These are phyloP conservation scores for Austrolebias charrua DNA, from an alignment of 2,797 vertebrate species.

Conservation along the genomic window DNA sequence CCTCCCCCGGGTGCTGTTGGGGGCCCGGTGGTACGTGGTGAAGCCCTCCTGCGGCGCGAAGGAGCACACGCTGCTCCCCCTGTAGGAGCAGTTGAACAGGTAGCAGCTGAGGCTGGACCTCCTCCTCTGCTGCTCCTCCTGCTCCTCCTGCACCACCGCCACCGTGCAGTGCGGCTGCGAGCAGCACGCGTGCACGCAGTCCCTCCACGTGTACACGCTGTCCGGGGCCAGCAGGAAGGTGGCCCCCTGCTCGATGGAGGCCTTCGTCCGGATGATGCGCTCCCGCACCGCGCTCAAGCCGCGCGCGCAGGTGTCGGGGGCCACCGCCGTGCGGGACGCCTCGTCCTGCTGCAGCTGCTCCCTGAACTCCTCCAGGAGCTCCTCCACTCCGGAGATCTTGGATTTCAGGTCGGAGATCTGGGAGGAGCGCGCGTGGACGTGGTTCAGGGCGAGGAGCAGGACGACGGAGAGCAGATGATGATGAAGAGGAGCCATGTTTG, in stretches of 20 bases:
- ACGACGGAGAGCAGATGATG: slow-evolving; percentile 46
- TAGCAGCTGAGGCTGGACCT: slow-evolving; percentile 82
- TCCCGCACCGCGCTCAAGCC: slow-evolving; percentile 79
- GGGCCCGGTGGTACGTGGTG: slow-evolving; percentile 81
- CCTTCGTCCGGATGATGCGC: slow-evolving; percentile 91
- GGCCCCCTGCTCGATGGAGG: slow-evolving; percentile 90
- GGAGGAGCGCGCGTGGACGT: slow-evolving; percentile 47
- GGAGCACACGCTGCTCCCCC: slow-evolving; percentile 83
- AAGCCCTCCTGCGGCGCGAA: slow-evolving; percentile 89
- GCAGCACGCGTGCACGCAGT: slow-evolving; percentile 92
- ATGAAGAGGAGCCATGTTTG: slow-evolving; percentile 67
- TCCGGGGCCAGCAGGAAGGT: slow-evolving; percentile 85
- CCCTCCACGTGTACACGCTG: slow-evolving; percentile 80
- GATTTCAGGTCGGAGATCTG: slow-evolving; percentile 80
- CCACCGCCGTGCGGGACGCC: slow-evolving; percentile 53
- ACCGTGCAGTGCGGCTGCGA: slow-evolving; percentile 86
- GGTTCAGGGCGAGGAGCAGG: slow-evolving; percentile 5
- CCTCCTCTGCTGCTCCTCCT: slow-evolving; percentile 66
- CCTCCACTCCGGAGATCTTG: slow-evolving; percentile 87
- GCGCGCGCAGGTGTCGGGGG: slow-evolving; percentile 72
- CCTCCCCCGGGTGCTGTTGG: slow-evolving; percentile 57
- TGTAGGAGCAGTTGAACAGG: slow-evolving; percentile 90
- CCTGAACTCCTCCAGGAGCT: slow-evolving; percentile 89
- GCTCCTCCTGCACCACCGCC: slow-evolving; percentile 85
- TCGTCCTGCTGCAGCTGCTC: slow-evolving; percentile 88